Conservation (phyloP, 2,797 vertebrate species). For the Acipenser transmontanus region DNA sequence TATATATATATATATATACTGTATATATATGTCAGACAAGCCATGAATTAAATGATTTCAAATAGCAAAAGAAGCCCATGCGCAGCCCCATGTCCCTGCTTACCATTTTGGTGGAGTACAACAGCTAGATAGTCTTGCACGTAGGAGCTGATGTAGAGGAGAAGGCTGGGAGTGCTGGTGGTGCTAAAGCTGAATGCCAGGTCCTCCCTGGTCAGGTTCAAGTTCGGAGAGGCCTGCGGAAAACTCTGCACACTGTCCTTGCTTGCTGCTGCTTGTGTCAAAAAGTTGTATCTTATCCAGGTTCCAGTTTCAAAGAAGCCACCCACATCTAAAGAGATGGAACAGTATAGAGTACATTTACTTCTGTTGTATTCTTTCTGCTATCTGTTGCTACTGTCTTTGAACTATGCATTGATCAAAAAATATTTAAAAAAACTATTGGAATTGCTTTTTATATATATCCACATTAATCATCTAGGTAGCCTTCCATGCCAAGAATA, state of each 20-base stretch:
- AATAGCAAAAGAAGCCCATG: too few relatives aligned
- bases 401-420: too few relatives aligned
- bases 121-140: constrained; percentile 84
- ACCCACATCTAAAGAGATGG: constrained; percentile 70
- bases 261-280: constrained; percentile 32
- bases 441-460: too few relatives aligned
- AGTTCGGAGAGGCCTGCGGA: constrained; percentile 49
- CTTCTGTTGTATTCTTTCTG: too few relatives aligned
- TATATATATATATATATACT: too few relatives aligned
- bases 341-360: too few relatives aligned
- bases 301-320: constrained; percentile 95
- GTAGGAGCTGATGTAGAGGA: constrained; percentile 84
- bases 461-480: too few relatives aligned
- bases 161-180: constrained; percentile 76
- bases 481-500: too few relatives aligned
- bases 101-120: constrained; percentile 78
- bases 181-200: constrained; percentile 92
- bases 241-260: constrained; percentile 52
- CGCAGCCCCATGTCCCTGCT: constrained; percentile 24
- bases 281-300: constrained; percentile 83
- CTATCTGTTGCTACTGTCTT: too few relatives aligned
- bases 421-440: too few relatives aligned
- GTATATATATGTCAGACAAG: too few relatives aligned
- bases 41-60: too few relatives aligned
- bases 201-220: constrained; percentile 72